Conservation (phyloP, 2,797 vertebrate species). For the Chloroceryle amazona region DNA sequence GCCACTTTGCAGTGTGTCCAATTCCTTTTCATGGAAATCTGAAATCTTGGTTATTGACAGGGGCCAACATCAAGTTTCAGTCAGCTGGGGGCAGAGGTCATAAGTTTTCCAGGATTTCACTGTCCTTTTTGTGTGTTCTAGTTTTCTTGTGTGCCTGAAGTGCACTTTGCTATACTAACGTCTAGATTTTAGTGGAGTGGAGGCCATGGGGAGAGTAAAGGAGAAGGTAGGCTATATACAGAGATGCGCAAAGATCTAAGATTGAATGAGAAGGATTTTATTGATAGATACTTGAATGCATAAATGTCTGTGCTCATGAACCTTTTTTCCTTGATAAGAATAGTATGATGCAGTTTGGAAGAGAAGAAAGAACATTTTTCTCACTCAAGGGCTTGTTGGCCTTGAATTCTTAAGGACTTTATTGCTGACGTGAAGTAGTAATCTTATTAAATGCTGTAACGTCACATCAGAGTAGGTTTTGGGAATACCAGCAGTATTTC, state of each 20-base stretch:
- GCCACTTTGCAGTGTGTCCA: neutral
- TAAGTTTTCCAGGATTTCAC: neutral
- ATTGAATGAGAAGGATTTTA: neutral
- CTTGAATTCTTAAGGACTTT: neutral
- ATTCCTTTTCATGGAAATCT: neutral
- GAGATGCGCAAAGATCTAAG: neutral
- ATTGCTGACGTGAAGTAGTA: conserved; percentile 17
- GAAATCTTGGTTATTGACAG: neutral
- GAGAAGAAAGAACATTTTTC: neutral
- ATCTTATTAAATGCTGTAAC: conserved; percentile 30
- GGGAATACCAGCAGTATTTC: conserved; percentile 6
- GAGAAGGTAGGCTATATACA: neutral
- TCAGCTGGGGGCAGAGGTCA: neutral
- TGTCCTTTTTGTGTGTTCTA: neutral
- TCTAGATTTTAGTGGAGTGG: neutral
- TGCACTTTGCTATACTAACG: neutral
- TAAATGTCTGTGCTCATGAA: neutral
- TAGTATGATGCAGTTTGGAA: neutral
- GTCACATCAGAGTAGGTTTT: neutral
- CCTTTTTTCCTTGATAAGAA: neutral
- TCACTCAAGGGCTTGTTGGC: neutral
- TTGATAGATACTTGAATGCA: neutral
- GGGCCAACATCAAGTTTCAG: neutral
- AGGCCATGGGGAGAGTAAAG: neutral
- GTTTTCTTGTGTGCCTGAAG: neutral